Conservation (phyloP, 2,113 vertebrate species). For the Capricornis sumatraensis region DNA sequence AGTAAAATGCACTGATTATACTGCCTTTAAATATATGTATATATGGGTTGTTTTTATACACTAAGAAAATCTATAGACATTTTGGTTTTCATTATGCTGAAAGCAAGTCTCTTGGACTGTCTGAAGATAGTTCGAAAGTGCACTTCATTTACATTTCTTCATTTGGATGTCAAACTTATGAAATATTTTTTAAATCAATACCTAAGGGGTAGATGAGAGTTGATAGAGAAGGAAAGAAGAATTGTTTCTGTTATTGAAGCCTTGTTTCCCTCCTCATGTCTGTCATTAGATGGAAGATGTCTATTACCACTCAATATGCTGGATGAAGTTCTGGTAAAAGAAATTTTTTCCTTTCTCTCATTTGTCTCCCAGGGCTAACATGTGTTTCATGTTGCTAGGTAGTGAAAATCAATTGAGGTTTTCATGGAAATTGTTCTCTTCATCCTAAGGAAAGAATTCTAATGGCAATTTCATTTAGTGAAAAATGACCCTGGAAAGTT, state of each 20-base stretch:
- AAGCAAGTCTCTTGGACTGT: neutral
- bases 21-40: neutral
- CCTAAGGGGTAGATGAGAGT: neutral
- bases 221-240: neutral
- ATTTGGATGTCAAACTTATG: neutral
- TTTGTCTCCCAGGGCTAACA: neutral
- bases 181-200: neutral
- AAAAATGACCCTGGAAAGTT: neutral
- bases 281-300: neutral
- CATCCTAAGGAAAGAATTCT: neutral
- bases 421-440: slow-evolving; percentile 3
- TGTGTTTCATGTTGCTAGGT: neutral
- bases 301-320: neutral
- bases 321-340: neutral
- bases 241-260: neutral
- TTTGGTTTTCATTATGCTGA: neutral
- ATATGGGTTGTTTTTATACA: neutral
- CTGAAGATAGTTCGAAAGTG: neutral
- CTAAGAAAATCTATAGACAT: neutral
- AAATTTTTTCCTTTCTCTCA: slow-evolving; percentile 1
- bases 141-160: slow-evolving; percentile 10
- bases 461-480: neutral
- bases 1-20: neutral
- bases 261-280: neutral
- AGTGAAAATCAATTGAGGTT: neutral